Percentiles rank a stretch among this genome's conserved stretches.
Evolutionary conservation across 2,888 invertebrate genomes (phyloP).

Genomic region (Drosophila crucigera): DNA sequence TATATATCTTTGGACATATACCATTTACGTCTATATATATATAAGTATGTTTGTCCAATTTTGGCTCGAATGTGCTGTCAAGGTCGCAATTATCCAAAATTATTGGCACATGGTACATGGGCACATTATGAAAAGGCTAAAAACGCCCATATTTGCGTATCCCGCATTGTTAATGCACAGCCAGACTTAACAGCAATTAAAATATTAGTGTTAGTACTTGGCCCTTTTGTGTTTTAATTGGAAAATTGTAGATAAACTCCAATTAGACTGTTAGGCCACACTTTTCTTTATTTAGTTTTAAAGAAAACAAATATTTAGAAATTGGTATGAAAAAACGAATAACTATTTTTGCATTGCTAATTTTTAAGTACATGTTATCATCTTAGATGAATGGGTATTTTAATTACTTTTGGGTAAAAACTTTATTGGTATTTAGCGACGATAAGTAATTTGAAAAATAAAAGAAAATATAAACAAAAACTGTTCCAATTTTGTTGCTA

Average conservation of each 20-base stretch:
- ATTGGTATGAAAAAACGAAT: not conserved
- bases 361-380: not conserved
- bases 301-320: not conserved
- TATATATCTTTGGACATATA: not conserved
- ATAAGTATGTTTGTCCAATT: not conserved
- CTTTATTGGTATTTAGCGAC: not conserved
- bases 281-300: not conserved
- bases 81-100: conserved; percentile 3
- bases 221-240: not conserved
- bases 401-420: conserved; percentile 2
- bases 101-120: not conserved
- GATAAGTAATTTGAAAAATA: not conserved
- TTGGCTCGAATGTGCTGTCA: not conserved
- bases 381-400: not conserved
- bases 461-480: conserved; percentile 15
- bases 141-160: not conserved
- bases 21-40: conserved; percentile 6
- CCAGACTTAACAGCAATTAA: not conserved
- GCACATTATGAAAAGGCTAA: not conserved
- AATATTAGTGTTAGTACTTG: not conserved
- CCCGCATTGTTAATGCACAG: not conserved
- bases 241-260: not conserved
- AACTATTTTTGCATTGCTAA: not conserved
- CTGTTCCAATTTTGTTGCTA: conserved; percentile 12
- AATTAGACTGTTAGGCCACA: not conserved